Evolutionary conservation across 37 sponge, comb jelly and placozoan species (phyloP), one percentile per base, ranked within the genome.

Genomic region (Bolinopsis microptera): DNA sequence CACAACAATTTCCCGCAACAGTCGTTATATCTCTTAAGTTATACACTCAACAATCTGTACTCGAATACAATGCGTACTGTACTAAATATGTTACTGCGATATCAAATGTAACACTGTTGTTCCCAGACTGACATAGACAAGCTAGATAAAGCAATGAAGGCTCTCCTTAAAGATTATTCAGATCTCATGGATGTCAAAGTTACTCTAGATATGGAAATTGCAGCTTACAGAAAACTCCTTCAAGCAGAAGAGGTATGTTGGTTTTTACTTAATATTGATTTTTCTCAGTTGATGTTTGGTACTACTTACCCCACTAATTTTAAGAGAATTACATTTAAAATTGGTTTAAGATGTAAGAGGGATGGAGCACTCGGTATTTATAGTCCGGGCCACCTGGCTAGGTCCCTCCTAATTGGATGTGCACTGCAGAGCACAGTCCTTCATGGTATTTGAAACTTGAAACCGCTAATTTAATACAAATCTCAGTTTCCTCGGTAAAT

Each of bases 231-330:
- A 30, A 95, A 96, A 27, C 95, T 97, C 16, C 95, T 97, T 18
- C 94, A 95, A 67, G 98, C 94, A 36, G 98, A 97, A 72, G 98
- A 97, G 94, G 88, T 38, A 32, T 95, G 98, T 96, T n/a, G n/a
- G n/a, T n/a, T n/a, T n/a, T n/a, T n/a, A n/a, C n/a, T n/a, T n/a
- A n/a, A n/a, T n/a, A n/a, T n/a, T n/a, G n/a, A n/a, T n/a, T n/a
- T n/a, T n/a, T n/a, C n/a, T n/a, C n/a, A n/a, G n/a, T n/a, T n/a
- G n/a, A n/a, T n/a, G n/a, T n/a, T n/a, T n/a, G n/a, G n/a, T n/a
- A n/a, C n/a, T n/a, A n/a, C n/a, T n/a, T n/a, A n/a, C n/a, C n/a
- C n/a, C n/a, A n/a, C n/a, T n/a, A n/a, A n/a, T n/a, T n/a, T n/a
- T n/a, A n/a, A n/a, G n/a, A n/a, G n/a, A n/a, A n/a, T n/a, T n/a